A percentile compares a stretch with the other conserved stretches of the same genome.
These are phyloP conservation scores for Hirtodrosophila histrioides DNA, from an alignment of 2,888 invertebrate genomes.

Conservation along the genomic window DNA sequence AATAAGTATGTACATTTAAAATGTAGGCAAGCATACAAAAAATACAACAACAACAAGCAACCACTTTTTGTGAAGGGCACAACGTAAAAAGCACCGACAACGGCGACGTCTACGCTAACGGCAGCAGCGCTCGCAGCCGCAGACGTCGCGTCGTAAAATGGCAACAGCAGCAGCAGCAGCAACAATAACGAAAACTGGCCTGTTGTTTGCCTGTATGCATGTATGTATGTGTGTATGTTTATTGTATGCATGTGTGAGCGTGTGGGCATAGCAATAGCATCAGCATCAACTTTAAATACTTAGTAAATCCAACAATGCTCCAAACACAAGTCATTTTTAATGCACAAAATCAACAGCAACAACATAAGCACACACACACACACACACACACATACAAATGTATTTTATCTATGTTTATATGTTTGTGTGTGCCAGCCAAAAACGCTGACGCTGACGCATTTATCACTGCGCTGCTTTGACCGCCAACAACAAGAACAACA, in stretches of 20 bases:
- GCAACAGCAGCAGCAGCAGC: slow-evolving; percentile 36
- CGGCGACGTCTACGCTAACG: slow-evolving; percentile 14
- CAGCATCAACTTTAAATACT: slow-evolving; percentile 47
- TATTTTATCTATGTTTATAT: too few species aligned
- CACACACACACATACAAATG: slow-evolving; percentile 8
- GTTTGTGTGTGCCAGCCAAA: slow-evolving; percentile 19
- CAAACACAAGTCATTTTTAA: slow-evolving; percentile 59
- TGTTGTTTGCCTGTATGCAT: slow-evolving; percentile 6
- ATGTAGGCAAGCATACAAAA: slow-evolving; percentile 40
- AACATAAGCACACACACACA: slow-evolving; percentile 10
- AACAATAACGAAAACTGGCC: slow-evolving; percentile 38
- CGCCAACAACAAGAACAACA: slow-evolving; percentile 34
- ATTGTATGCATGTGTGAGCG: not conserved
- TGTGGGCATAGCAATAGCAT: slow-evolving; percentile 15
- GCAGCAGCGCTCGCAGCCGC: slow-evolving; percentile 38
- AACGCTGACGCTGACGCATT: slow-evolving; percentile 60
- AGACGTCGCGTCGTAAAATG: slow-evolving; percentile 47
- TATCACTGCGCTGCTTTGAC: slow-evolving; percentile 54
- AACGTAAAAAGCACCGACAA: slow-evolving; percentile 33
- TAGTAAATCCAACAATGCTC: slow-evolving; percentile 50
- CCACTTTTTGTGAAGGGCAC: slow-evolving; percentile 53
- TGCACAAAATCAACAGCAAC: slow-evolving; percentile 54
- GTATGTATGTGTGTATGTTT: not conserved
- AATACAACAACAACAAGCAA: slow-evolving; percentile 10
- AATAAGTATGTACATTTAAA: slow-evolving; percentile 9